A percentile compares a stretch with the other conserved stretches of the same genome.
These are phyloP conservation scores for Echiichthys vipera DNA, from an alignment of 2,797 vertebrate species.

Conservation along the genomic window DNA sequence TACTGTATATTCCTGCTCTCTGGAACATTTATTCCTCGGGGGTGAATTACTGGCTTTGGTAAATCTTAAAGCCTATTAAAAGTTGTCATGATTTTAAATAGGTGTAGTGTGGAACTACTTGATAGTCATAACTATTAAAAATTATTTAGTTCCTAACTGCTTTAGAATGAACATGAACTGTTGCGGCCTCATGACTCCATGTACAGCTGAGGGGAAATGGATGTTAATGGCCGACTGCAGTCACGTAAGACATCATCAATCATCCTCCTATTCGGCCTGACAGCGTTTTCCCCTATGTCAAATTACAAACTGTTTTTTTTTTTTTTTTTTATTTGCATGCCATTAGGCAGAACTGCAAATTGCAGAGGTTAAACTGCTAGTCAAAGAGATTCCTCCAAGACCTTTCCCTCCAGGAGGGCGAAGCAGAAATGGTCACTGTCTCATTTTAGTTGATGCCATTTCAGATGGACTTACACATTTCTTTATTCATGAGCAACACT, in stretches of 20 bases:
- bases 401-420: background rate
- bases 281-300: constrained; percentile 28
- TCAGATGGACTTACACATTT: constrained; percentile 21
- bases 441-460: constrained; percentile 11
- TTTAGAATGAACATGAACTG: constrained; percentile 20
- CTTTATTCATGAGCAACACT: constrained; percentile 41
- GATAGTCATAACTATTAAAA: constrained; percentile 17
- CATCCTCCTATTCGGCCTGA: constrained; percentile 42
- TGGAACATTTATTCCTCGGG: background rate
- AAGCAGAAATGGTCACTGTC: background rate
- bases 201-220: constrained; percentile 16
- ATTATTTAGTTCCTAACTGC: constrained; percentile 16
- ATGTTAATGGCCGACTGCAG: constrained; percentile 49
- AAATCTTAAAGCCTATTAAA: constrained; percentile 22
- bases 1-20: background rate
- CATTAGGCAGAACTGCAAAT: constrained; percentile 37
- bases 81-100: constrained; percentile 18
- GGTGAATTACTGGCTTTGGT: background rate
- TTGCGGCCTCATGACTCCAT: constrained; percentile 18
- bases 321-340: constrained; percentile 49
- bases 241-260: constrained; percentile 51
- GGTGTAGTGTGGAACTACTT: constrained; percentile 1
- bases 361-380: constrained; percentile 37
- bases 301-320: constrained; percentile 46
- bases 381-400: constrained; percentile 28